Percentiles rank a stretch among this genome's conserved stretches.
These are phyloP conservation scores for Erpetoichthys calabaricus DNA, from an alignment of 2,797 vertebrate species.

Conservation along the genomic window DNA sequence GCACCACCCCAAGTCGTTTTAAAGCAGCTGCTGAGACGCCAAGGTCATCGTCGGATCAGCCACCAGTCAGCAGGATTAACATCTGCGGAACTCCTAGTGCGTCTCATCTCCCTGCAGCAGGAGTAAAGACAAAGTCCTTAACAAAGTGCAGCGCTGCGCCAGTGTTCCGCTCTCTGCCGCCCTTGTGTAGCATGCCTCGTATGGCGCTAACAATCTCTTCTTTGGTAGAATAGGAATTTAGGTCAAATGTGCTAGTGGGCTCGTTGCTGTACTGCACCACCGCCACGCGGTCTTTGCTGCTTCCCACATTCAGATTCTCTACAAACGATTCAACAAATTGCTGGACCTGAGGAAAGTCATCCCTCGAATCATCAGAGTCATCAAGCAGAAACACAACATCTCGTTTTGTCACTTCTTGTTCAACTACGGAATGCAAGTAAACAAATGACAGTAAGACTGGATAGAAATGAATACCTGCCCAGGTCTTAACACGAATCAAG, in stretches of 20 bases:
- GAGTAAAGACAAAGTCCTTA: slow-evolving; percentile 50
- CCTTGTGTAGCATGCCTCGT: slow-evolving; percentile 45
- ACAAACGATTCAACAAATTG: slow-evolving; percentile 64
- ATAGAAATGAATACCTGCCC: no score
- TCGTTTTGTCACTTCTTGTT: slow-evolving; percentile 52
- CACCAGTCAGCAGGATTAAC: slow-evolving; percentile 63
- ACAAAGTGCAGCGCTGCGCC: slow-evolving; percentile 59
- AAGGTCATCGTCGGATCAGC: slow-evolving; percentile 57
- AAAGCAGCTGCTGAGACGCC: slow-evolving; percentile 36
- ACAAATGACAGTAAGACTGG: no score
- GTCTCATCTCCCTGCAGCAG: slow-evolving; percentile 48
- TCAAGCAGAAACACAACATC: slow-evolving; percentile 83
- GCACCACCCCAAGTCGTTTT: slow-evolving; percentile 46
- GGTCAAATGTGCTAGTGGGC: slow-evolving; percentile 46
- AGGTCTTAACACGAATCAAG: no score
- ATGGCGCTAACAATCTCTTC: slow-evolving; percentile 43
- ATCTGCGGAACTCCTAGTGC: slow-evolving; percentile 61
- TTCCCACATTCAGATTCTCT: slow-evolving; percentile 61
- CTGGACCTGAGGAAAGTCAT: slow-evolving; percentile 47
- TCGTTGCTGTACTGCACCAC: slow-evolving; percentile 48
- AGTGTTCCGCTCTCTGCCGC: slow-evolving; percentile 44
- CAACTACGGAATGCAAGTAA: slow-evolving; percentile 4
- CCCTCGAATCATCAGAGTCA: slow-evolving; percentile 53
- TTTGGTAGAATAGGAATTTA: slow-evolving; percentile 50
- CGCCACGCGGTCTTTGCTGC: slow-evolving; percentile 43